Conservation (phyloP, 2,797 vertebrate species). For the Eremophila alpestris region DNA sequence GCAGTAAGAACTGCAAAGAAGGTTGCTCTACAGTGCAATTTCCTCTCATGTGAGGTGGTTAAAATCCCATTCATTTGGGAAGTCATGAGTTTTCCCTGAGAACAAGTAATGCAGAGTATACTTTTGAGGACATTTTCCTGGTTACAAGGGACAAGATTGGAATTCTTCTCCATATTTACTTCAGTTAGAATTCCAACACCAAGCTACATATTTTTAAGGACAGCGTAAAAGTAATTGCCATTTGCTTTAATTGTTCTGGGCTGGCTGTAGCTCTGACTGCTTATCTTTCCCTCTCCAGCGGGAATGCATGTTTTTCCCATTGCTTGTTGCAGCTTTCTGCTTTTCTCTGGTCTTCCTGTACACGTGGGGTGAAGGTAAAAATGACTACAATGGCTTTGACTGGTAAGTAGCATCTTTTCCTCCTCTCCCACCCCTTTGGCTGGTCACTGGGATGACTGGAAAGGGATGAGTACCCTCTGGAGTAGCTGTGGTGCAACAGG, state of each 20-base stretch:
- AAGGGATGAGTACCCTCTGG: background rate
- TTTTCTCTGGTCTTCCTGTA: constrained; percentile 86
- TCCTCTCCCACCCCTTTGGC: background rate
- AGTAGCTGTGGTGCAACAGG: background rate
- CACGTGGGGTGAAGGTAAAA: constrained; percentile 88
- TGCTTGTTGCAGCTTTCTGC: constrained; percentile 84
- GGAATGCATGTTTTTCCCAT: constrained; percentile 83
- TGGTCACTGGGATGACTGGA: background rate
- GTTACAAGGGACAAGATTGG: background rate
- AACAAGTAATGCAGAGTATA: background rate
- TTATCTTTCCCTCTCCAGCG: constrained; percentile 71
- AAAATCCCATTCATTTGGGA: background rate
- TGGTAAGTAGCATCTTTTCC: constrained; percentile 80
- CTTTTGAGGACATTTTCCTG: background rate
- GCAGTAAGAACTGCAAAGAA: background rate
- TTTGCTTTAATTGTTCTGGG: background rate
- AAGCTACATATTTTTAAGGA: background rate
- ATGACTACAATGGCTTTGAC: constrained; percentile 91
- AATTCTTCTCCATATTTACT: background rate
- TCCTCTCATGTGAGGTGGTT: accelerated
- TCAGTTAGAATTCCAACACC: background rate
- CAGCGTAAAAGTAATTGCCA: background rate
- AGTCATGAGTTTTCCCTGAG: background rate
- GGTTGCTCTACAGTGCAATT: background rate
- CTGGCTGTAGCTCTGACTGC: background rate